Evolutionary conservation across 2,888 invertebrate species (phyloP).

Genomic region (Helleia helle): DNA sequence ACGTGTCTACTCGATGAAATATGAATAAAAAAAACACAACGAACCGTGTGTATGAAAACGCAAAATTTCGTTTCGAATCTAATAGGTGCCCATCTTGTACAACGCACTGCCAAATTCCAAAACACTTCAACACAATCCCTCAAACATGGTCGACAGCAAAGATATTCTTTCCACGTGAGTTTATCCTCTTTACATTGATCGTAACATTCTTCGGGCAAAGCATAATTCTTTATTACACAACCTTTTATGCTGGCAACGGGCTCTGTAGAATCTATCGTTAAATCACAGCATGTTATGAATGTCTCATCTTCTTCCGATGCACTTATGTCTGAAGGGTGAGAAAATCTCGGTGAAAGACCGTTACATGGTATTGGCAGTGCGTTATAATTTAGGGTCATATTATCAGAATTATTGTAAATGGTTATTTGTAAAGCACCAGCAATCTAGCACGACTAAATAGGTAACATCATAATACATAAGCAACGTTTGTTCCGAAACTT

Average conservation of each 20-base stretch:
- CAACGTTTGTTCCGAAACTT: too few relatives aligned
- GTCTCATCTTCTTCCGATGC: conserved; percentile 40
- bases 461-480: too few relatives aligned
- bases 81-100: conserved; percentile 38
- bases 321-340: conserved; percentile 29
- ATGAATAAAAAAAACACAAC: conserved; percentile 24
- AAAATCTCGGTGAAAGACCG: conserved; percentile 7
- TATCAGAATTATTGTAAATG: too few relatives aligned
- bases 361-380: too few relatives aligned
- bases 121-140: conserved; percentile 30
- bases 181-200: conserved; percentile 19
- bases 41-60: conserved; percentile 42
- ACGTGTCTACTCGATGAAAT: conserved; percentile 14
- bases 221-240: conserved; percentile 35
- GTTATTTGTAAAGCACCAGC: too few relatives aligned
- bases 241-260: conserved; percentile 36
- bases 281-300: conserved; percentile 47
- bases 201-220: conserved; percentile 27
- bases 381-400: too few relatives aligned
- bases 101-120: conserved; percentile 57
- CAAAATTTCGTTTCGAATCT: conserved; percentile 32
- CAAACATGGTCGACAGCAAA: conserved; percentile 36
- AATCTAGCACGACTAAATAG: too few relatives aligned
- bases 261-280: conserved; percentile 31
- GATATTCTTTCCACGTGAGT: conserved; percentile 36